Evolutionary conservation across 2,888 invertebrate species (phyloP), one percentile per base, ranked within the genome.

Genomic region (Hoplodrina blanda): DNA sequence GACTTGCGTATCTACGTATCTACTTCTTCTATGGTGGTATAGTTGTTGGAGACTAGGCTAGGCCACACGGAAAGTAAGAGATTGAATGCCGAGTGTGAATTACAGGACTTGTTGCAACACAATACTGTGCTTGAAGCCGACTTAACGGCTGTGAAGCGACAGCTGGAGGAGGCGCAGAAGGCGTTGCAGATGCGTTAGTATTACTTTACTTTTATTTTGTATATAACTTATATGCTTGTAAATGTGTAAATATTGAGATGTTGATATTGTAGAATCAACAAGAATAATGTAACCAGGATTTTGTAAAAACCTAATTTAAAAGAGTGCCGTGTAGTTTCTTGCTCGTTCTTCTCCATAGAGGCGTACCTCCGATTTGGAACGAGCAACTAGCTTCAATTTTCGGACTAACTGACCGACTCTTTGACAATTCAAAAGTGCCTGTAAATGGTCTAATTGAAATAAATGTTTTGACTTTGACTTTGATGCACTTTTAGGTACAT

Each of bases 111-210:
- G 77, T 92, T 97, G 75, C 96, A 97, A 87, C 97, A 98, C 89
- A 97, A 98, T 90, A 96, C 97, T 78, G 96, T 97, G 73, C 91
- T 97, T 59, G 97, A 97, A 85, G 95, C 95, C 19, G 96, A 97
- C 89, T 91, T 97, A 76, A 93, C 92, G 53, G 95, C 96, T 57
- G 89, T 97, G 46, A 96, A 94, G 85, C 91, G 90, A 74, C 96
- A 96, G 81, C 85, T 96, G 67, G 91, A 93, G 56, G 93, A 94
- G 53, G 90, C 94, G 59, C 92, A 91, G 73, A 84, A 74, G 69
- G 91, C 91, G 64, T 84, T 96, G 49, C 91, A 92, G 64, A 91
- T 91, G 86, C 93, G 96, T 96, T 83, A 94, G 94, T 93, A 75
- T 73, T 61, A 52, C 68, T 76, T 61, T 17, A 72, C 69, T 67